These are phyloP conservation scores for Fistularia commersonii DNA, from an alignment of 2,797 vertebrate species.

Conservation along the genomic window DNA sequence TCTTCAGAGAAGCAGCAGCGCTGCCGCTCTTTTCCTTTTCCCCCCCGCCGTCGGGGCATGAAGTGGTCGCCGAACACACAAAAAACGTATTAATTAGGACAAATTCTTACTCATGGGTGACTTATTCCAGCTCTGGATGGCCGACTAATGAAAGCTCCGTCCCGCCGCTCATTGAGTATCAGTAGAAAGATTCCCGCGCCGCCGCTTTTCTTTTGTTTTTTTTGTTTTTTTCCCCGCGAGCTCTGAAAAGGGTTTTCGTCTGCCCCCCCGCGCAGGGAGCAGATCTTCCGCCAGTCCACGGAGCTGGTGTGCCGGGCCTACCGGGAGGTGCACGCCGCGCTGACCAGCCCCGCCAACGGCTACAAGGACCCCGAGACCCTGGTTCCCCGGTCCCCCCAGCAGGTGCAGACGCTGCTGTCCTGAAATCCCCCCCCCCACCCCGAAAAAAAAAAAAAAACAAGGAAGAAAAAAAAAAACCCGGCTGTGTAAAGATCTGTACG, in stretches of 20 bases:
- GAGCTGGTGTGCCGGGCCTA: constrained; percentile 94
- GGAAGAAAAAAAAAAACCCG: background rate
- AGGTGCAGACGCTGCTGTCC: constrained; percentile 89
- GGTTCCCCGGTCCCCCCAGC: constrained; percentile 87
- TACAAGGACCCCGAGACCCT: constrained; percentile 88
- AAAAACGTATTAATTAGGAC: constrained; percentile 16
- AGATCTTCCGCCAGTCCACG: constrained; percentile 92
- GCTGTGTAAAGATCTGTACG: constrained; percentile 31
- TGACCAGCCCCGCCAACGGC: constrained; percentile 79
- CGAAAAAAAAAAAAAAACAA: too few relatives aligned
- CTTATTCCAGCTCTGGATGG: constrained; percentile 23
- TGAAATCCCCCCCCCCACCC: constrained; percentile 53
- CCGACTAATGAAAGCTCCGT: constrained; percentile 17
- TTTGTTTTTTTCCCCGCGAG: constrained; percentile 2
- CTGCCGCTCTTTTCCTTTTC: constrained; percentile 34
- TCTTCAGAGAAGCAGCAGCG: constrained; percentile 1
- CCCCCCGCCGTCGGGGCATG: constrained; percentile 6
- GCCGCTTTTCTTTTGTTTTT: too few relatives aligned
- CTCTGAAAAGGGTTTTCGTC: background rate
- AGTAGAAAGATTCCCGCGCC: too few relatives aligned
- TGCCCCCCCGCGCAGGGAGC: constrained; percentile 77
- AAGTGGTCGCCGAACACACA: constrained; percentile 30
- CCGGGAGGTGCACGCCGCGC: constrained; percentile 83
- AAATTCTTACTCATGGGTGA: constrained; percentile 33
- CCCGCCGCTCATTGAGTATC: background rate